phyloP scores from a whole-genome alignment of 2,888 invertebrate species.

The Eubasilissa splendida region DNA sequence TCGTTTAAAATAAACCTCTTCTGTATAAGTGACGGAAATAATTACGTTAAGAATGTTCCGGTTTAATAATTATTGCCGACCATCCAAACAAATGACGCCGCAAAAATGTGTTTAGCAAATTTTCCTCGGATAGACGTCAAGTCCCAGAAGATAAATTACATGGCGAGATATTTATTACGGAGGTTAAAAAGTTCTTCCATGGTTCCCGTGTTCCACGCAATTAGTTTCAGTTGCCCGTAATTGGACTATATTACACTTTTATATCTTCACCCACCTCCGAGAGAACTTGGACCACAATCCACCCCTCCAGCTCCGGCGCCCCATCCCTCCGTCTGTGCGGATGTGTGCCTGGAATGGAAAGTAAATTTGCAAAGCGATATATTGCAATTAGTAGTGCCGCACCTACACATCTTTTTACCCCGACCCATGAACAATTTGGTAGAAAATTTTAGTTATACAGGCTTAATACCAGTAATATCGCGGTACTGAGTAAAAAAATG shows the following conservation, averaged over 20 bases:
- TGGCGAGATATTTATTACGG: conserved; percentile 19
- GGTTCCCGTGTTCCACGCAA: conserved; percentile 32
- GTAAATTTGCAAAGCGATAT: conserved; percentile 57
- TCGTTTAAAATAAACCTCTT: too few species aligned
- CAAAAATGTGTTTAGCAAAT: conserved; percentile 6
- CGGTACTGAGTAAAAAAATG: too few species aligned
- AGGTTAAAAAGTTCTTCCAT: conserved; percentile 32
- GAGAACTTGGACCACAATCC: conserved; percentile 18
- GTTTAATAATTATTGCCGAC: too few species aligned
- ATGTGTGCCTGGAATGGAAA: conserved; percentile 40
- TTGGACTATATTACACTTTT: conserved; percentile 47
- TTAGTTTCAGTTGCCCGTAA: conserved; percentile 43
- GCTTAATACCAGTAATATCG: too few species aligned
- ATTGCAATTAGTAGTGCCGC: conserved; percentile 55
- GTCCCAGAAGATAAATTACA: conserved; percentile 30
- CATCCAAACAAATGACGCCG: background rate
- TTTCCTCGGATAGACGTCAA: conserved; percentile 10
- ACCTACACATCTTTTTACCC: conserved; percentile 10
- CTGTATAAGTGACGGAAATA: too few species aligned
- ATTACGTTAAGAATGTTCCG: too few species aligned
- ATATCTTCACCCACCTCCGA: conserved; percentile 36
- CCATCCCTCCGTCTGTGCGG: background rate
- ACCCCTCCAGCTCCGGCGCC: background rate
- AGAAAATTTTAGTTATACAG: conserved; percentile 14
- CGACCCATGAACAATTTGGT: background rate